Percentiles rank a stretch among this genome's conserved stretches.
phyloP scores from a whole-genome alignment of 2,797 vertebrate species.

The Salmo trutta region DNA sequence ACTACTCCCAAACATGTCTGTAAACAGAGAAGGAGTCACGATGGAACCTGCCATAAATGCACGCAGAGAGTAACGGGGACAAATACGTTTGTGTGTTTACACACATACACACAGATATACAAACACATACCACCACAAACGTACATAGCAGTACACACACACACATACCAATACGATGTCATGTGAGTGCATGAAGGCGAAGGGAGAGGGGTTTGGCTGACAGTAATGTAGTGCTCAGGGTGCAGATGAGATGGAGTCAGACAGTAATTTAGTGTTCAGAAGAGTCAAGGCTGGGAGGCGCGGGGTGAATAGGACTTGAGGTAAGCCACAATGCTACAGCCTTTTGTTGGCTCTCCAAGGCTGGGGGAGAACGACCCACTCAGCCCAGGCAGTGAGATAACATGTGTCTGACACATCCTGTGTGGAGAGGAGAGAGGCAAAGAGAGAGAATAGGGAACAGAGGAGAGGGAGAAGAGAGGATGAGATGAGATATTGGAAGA shows the following conservation, averaged over 20 bases:
- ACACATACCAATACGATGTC: conserved; percentile 59
- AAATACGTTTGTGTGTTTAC: neutral
- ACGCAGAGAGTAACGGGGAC: conserved; percentile 27
- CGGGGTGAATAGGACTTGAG: conserved; percentile 54
- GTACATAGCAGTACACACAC: conserved; percentile 30
- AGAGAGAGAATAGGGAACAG: neutral
- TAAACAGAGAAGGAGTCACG: conserved; percentile 22
- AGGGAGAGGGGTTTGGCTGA: conserved; percentile 52
- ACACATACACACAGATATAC: conserved; percentile 2
- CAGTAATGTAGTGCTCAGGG: conserved; percentile 64
- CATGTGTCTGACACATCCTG: conserved; percentile 71
- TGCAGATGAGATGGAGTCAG: conserved; percentile 66
- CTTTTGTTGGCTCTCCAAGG: conserved; percentile 67
- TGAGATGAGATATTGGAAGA: neutral
- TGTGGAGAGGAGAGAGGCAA: conserved; percentile 12
- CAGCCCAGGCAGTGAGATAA: conserved; percentile 60
- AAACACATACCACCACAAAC: neutral
- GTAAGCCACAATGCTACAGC: conserved; percentile 68
- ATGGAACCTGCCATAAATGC: conserved; percentile 29
- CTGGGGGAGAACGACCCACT: conserved; percentile 32
- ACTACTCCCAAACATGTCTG: conserved; percentile 20
- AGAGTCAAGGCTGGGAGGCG: conserved; percentile 38
- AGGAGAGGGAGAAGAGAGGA: conserved; percentile 27
- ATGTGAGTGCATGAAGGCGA: conserved; percentile 52
- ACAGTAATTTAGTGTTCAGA: conserved; percentile 62